phyloP scores from a whole-genome alignment of 2,113 vertebrate genomes.

The Lynx canadensis region DNA sequence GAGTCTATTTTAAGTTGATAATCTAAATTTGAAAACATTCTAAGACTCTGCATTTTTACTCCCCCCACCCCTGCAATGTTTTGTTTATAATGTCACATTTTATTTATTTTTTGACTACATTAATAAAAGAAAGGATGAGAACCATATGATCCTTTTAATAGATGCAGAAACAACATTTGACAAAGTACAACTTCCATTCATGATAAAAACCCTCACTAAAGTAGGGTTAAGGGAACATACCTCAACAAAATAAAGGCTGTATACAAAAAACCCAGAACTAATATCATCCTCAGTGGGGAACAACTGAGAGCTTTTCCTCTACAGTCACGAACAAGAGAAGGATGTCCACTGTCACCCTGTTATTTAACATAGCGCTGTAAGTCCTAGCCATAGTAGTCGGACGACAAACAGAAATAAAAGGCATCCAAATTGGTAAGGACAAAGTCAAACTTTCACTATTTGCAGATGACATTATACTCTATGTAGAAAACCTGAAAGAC shows the following conservation, averaged over 20 bases:
- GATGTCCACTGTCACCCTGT: not conserved
- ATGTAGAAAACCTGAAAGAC: no score
- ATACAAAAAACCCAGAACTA: not conserved
- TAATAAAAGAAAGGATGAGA: not conserved
- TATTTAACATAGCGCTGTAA: no score
- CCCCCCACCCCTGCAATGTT: no score
- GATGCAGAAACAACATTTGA: not conserved
- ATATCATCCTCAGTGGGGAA: not conserved
- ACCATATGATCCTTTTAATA: not conserved
- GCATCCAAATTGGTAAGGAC: no score
- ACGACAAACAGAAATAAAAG: no score
- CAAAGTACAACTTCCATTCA: not conserved
- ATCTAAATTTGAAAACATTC: no score
- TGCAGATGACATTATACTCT: no score
- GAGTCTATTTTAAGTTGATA: no score
- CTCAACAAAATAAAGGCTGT: not conserved
- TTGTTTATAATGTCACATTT: no score
- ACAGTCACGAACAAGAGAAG: not conserved
- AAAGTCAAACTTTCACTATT: no score
- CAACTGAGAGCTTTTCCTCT: not conserved
- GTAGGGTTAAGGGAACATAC: not conserved
- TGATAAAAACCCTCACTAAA: not conserved
- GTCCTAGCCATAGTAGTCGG: no score
- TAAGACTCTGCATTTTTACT: no score
- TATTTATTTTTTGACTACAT: not conserved